Evolutionary conservation across 2,888 invertebrate species (phyloP).

Genomic region (Pristionchus japonicus): DNA sequence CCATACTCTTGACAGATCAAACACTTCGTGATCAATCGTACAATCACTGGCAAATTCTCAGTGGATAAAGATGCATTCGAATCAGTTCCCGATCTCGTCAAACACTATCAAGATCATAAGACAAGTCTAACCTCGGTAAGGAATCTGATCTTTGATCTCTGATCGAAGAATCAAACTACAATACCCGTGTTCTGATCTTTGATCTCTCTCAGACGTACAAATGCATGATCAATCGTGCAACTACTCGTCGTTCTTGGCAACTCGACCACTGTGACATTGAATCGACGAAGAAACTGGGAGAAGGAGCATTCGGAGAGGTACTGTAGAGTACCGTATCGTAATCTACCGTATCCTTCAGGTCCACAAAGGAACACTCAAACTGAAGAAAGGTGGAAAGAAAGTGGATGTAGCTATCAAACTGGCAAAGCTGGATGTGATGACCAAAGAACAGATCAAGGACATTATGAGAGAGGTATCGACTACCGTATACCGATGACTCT

Average conservation of each 20-base stretch:
- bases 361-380: conserved; percentile 26
- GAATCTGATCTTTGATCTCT: conserved; percentile 5
- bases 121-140: conserved; percentile 4
- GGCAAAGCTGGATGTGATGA: conserved; percentile 44
- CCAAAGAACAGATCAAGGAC: conserved; percentile 46
- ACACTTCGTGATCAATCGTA: conserved; percentile 37
- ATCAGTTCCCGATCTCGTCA: conserved; percentile 35
- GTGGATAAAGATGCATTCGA: conserved; percentile 33
- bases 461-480: conserved; percentile 40
- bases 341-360: conserved; percentile 1
- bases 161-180: background rate
- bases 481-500: too few relatives aligned
- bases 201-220: background rate
- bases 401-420: conserved; percentile 37
- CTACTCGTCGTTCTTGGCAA: conserved; percentile 35
- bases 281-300: conserved; percentile 46
- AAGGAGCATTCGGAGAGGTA: conserved; percentile 47
- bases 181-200: background rate
- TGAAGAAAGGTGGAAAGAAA: conserved; percentile 14
- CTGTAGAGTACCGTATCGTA: background rate
- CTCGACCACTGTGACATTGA: conserved; percentile 39
- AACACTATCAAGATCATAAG: background rate
- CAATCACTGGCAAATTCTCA: background rate
- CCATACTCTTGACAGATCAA: background rate
- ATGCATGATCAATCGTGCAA: background rate